These are phyloP conservation scores for Onchidella celtica DNA, from an alignment of 2,888 invertebrate species.

Conservation along the genomic window DNA sequence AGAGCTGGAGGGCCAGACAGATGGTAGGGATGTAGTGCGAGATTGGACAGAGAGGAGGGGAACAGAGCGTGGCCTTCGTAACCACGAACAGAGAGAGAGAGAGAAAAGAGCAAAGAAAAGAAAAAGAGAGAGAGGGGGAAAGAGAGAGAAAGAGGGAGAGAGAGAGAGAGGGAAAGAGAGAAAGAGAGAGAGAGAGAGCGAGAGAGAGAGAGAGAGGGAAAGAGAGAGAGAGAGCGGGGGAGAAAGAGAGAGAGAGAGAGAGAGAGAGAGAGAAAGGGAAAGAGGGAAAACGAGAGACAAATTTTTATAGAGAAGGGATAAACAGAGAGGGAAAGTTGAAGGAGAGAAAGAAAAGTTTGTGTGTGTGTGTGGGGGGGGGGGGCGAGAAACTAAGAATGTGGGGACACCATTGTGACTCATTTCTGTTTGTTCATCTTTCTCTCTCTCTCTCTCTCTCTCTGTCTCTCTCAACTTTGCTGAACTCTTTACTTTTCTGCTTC, in stretches of 20 bases:
- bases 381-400: background rate
- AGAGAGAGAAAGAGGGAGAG: conserved; percentile 45
- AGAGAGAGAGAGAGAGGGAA: too few relatives aligned
- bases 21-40: conserved; percentile 29
- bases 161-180: conserved; percentile 29
- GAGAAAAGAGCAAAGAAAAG: background rate
- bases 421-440: too few relatives aligned
- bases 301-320: background rate
- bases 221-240: too few relatives aligned
- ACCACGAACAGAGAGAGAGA: too few relatives aligned
- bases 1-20: background rate
- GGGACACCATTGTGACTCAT: background rate
- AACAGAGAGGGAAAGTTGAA: background rate
- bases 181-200: too few relatives aligned
- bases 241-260: too few relatives aligned
- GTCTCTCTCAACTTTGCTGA: background rate
- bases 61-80: too few relatives aligned
- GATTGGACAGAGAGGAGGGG: too few relatives aligned
- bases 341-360: background rate
- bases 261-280: background rate
- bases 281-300: too few relatives aligned
- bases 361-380: conserved; percentile 1
- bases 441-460: conserved; percentile 8
- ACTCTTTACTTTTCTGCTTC: background rate
- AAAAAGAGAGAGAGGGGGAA: conserved; percentile 18